phyloP scores from a whole-genome alignment of 2,113 vertebrate species.

The Seriola aureovittata region DNA sequence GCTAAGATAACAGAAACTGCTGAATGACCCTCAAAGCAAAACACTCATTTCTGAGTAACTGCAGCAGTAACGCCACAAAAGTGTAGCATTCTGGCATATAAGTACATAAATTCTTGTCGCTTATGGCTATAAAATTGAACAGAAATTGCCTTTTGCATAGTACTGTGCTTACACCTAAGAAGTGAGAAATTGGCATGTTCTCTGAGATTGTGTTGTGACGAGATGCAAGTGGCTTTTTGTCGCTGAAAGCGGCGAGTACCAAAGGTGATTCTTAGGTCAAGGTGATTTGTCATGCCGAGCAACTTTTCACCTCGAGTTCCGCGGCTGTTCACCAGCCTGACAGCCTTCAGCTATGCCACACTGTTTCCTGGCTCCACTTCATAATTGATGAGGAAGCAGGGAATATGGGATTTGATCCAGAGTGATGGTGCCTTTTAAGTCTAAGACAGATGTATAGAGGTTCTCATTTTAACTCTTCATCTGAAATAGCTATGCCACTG shows the following conservation, averaged over 20 bases:
- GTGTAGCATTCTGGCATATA: not conserved
- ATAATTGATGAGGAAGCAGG: conserved; percentile 76
- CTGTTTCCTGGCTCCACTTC: conserved; percentile 73
- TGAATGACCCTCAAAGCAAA: conserved; percentile 4
- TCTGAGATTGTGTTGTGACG: not conserved
- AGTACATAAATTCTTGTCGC: not conserved
- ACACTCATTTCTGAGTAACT: conserved; percentile 17
- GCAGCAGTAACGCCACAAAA: conserved; percentile 1
- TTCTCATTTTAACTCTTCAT: conserved; percentile 45
- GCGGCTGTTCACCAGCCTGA: conserved; percentile 51
- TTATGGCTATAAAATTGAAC: conserved; percentile 9
- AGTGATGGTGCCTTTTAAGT: conserved; percentile 46
- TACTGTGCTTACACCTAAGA: not conserved
- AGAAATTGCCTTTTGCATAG: not conserved
- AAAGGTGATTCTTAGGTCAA: conserved; percentile 65
- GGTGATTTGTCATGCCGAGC: conserved; percentile 73
- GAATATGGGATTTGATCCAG: conserved; percentile 73
- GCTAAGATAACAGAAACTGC: conserved; percentile 19
- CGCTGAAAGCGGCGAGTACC: conserved; percentile 12
- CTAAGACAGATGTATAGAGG: conserved; percentile 42
- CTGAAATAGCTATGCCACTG: conserved; percentile 7
- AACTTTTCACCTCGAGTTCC: conserved; percentile 61
- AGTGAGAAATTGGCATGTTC: not conserved
- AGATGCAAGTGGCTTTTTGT: conserved; percentile 33
- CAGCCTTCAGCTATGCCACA: conserved; percentile 64